Evolutionary conservation across 2,797 vertebrate species (phyloP).

Genomic region (Xenentodon cancila): DNA sequence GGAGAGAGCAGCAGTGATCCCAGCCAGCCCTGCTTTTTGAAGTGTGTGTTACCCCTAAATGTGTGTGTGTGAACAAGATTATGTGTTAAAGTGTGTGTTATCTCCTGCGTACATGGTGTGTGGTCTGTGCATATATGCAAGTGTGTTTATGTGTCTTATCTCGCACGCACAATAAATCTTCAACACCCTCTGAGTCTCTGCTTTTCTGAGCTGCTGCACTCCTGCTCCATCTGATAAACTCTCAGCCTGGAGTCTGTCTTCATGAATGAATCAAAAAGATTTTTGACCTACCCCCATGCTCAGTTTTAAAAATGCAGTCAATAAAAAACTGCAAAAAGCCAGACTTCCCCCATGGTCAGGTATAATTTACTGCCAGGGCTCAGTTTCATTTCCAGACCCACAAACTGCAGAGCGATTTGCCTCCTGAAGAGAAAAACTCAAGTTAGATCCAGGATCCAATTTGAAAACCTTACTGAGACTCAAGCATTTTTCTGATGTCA

Average conservation of each 20-base stretch:
- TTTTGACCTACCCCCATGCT: too few species aligned
- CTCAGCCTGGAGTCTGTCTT: conserved; percentile 21
- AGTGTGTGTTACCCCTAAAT: conserved; percentile 24
- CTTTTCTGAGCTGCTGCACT: conserved; percentile 9
- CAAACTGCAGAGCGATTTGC: too few species aligned
- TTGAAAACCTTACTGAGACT: too few species aligned
- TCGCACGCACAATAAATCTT: conserved; percentile 47
- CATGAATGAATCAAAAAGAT: too few species aligned
- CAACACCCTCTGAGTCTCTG: conserved; percentile 23
- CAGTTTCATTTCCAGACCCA: too few species aligned
- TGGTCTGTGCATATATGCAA: conserved; percentile 46
- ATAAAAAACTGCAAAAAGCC: too few species aligned
- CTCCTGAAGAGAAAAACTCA: too few species aligned
- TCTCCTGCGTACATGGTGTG: conserved; percentile 52
- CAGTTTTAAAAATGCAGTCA: too few species aligned
- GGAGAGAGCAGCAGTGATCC: conserved; percentile 60
- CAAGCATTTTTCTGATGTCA: too few species aligned
- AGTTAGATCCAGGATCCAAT: too few species aligned
- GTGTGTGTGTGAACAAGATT: conserved; percentile 26
- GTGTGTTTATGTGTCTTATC: conserved; percentile 49
- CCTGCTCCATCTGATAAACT: conserved; percentile 29
- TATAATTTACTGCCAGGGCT: too few species aligned
- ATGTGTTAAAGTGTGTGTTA: conserved; percentile 35
- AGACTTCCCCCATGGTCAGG: too few species aligned
- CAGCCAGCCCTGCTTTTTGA: conserved; percentile 54